Conservation (phyloP, 1,140 invertebrate species). For the honey bee (Apis mellifera) region DNA sequence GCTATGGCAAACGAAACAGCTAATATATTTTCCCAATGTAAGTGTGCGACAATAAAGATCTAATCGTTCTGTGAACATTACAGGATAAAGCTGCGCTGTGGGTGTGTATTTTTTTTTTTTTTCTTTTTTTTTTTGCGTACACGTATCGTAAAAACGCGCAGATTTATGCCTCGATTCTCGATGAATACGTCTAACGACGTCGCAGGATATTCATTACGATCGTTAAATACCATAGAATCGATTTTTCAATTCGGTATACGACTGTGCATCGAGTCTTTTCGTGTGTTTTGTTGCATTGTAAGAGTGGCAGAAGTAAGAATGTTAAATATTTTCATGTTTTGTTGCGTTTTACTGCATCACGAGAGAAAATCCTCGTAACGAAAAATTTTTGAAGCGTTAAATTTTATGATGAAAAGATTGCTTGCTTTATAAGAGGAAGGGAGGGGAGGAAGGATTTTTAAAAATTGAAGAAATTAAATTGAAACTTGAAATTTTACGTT, state of each 20-base stretch:
- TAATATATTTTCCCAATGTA: slow-evolving; percentile 21
- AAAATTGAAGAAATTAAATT: background rate
- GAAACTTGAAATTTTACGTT: too few relatives aligned
- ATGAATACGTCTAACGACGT: background rate
- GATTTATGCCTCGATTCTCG: slow-evolving; percentile 14
- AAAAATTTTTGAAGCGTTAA: too few relatives aligned
- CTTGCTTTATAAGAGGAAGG: background rate
- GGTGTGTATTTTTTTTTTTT: slow-evolving; percentile 1
- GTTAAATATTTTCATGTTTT: background rate
- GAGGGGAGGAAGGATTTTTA: background rate
- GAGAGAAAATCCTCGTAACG: background rate
- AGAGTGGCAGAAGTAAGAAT: too few relatives aligned
- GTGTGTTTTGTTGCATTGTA: too few relatives aligned
- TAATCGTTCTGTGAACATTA: slow-evolving; percentile 40
- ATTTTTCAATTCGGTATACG: background rate
- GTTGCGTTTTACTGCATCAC: background rate
- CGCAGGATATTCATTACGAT: slow-evolving; percentile 9
- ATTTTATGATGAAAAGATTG: too few relatives aligned
- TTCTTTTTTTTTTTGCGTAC: too few relatives aligned
- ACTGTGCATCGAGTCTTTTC: background rate
- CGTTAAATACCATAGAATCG: background rate
- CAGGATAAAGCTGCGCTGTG: background rate
- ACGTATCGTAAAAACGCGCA: slow-evolving; percentile 6
- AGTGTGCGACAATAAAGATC: slow-evolving; percentile 39
- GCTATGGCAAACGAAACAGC: slow-evolving; percentile 7